Percentiles rank a stretch among this genome's conserved stretches.
Conservation (phyloP, 2,888 invertebrate species). For the Trissolcus japonicus region DNA sequence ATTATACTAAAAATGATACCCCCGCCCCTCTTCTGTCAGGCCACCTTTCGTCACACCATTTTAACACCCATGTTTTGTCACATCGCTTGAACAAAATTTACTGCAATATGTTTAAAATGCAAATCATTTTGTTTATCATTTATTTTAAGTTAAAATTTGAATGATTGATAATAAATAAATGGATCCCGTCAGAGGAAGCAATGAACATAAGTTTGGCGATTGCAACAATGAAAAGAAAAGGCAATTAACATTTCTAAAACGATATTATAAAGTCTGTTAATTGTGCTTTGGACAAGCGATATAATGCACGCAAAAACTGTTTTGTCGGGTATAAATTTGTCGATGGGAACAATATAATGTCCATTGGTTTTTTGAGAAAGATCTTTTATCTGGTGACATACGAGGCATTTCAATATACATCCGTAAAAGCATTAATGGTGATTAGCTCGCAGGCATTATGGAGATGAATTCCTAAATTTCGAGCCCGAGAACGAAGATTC, state of each 20-base stretch:
- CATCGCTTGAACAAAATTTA: background rate
- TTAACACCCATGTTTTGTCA: no score
- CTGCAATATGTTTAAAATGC: background rate
- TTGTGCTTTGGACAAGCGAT: slow-evolving; percentile 47
- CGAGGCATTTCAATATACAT: slow-evolving; percentile 58
- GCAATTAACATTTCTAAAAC: slow-evolving; percentile 27
- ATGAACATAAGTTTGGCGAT: slow-evolving; percentile 33
- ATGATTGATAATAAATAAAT: no score
- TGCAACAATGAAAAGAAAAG: slow-evolving; percentile 39
- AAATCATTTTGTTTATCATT: no score
- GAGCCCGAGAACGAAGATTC: slow-evolving; percentile 44
- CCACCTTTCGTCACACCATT: slow-evolving; percentile 36
- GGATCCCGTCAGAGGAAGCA: background rate
- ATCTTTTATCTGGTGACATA: slow-evolving; percentile 56
- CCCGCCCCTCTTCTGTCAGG: slow-evolving; percentile 29
- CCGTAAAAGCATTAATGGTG: slow-evolving; percentile 57
- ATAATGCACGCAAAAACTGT: slow-evolving; percentile 31
- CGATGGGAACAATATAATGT: slow-evolving; percentile 52
- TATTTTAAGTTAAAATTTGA: no score
- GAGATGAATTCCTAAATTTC: slow-evolving; percentile 58
- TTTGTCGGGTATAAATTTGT: slow-evolving; percentile 40
- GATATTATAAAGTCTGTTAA: slow-evolving; percentile 57
- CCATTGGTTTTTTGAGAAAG: slow-evolving; percentile 44
- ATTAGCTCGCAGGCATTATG: slow-evolving; percentile 55
- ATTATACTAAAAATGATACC: slow-evolving; percentile 50